Base-by-base conservation (phyloP, 2,888 invertebrate genomes). In the Cryptus viduatorius region DNA sequence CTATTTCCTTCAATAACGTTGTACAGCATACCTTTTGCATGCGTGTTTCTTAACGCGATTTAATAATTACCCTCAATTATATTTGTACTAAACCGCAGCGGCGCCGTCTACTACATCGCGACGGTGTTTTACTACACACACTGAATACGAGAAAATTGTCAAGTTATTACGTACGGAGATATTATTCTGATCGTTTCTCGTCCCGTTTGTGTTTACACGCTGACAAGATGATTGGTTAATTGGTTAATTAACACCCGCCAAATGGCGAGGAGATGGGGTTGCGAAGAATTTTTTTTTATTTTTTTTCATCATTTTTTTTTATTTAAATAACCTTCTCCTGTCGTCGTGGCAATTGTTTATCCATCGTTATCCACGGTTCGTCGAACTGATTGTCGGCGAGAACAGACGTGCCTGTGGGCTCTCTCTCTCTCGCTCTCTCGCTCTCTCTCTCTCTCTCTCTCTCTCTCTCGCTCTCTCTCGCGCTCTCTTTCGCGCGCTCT, bases 341-440 rank as follows among this genome's bases (percentile, higher is more conserved):
- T 77, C 68, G 69, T 53, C 48, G 44, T 19, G 10, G 67, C 67
- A 31, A 72, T 80, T 77, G 80, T 80, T 84, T 72, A 77, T 72
- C 77, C 72, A 29, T 80, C 80, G 83, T 83, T 80, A 83, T 80
- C 59, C 79, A 80, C 80, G 83, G 72, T 80, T 83, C 80, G 83
- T 79, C 72, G 72, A 77, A 80, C 76, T 73, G 83, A 59, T 80
- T 77, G 72, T 72, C 79, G 67, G 69, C 56, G 53, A 53, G 75
- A 75, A 79, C 73, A 61, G 71, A 83, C 64, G 65, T 29, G 44
- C 31, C 56, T 16, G 59, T 71, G 59, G 8, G 12, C 64, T 10
- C 29, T 50, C 48, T 24, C 24, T 24, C 16, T 29, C 46, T 24
- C 64, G 46, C 68, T 44, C 46, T 48, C 68, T 24, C 24, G n/a